These are phyloP conservation scores for Ctenopoma kingsleyae DNA, from an alignment of 2,797 vertebrate genomes.

Conservation along the genomic window DNA sequence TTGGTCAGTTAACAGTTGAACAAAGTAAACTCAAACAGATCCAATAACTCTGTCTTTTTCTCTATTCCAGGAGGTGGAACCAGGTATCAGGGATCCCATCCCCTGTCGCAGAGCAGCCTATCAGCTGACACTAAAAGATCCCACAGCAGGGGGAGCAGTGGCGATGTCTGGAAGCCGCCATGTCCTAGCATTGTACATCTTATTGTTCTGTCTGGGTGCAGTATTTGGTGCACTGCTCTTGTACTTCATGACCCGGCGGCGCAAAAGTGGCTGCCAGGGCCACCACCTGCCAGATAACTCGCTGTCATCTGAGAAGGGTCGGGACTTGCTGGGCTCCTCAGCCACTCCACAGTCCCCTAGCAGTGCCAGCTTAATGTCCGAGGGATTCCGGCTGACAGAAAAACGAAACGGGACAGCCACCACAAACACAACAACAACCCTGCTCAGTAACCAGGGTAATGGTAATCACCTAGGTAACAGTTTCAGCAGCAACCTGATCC, in stretches of 20 bases:
- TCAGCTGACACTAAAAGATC: conserved; percentile 77
- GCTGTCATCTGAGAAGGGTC: conserved; percentile 80
- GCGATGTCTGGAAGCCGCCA: conserved; percentile 56
- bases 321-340: conserved; percentile 84
- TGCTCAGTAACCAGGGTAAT: conserved; percentile 71
- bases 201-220: conserved; percentile 74
- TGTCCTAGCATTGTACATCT: conserved; percentile 83
- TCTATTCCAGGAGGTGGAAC: conserved; percentile 68
- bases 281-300: conserved; percentile 70
- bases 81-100: conserved; percentile 67
- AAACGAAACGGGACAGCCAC: conserved; percentile 85
- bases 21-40: too few species aligned
- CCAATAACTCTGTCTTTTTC: neutral
- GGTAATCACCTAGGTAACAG: conserved; percentile 81
- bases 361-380: conserved; percentile 85
- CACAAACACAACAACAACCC: conserved; percentile 62
- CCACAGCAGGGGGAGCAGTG: conserved; percentile 43
- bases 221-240: conserved; percentile 31
- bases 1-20: neutral
- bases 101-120: conserved; percentile 83
- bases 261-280: conserved; percentile 20
- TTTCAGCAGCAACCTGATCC: conserved; percentile 42
- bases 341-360: conserved; percentile 89
- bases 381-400: conserved; percentile 83
- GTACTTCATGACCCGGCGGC: conserved; percentile 49